phyloP scores from a whole-genome alignment of 30 jellyfish, hydroid and myxozoan species.

The Rhopilema esculentum region DNA sequence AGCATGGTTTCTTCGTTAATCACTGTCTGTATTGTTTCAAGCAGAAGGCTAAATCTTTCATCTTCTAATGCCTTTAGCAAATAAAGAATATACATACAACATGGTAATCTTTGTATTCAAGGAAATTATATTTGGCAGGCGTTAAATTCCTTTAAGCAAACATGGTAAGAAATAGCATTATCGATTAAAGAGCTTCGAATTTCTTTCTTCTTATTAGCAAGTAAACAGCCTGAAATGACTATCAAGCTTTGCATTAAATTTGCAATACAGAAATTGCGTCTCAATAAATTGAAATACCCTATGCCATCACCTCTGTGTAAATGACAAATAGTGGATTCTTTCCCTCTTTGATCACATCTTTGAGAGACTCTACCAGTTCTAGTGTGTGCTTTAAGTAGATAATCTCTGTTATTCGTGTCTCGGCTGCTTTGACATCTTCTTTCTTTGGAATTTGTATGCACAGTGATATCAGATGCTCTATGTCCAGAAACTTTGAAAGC shows the following conservation, averaged over 20 bases:
- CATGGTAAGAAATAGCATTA: no score
- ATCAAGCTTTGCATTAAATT: no score
- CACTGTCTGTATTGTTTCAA: constrained; percentile 79
- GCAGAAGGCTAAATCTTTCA: constrained; percentile 60
- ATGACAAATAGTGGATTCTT: constrained; percentile 75
- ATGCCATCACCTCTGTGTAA: constrained; percentile 61
- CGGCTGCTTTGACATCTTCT: constrained; percentile 82
- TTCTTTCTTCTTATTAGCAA: no score
- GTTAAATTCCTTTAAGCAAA: no score
- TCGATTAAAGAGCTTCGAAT: no score
- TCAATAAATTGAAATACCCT: background rate
- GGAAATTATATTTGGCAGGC: no score
- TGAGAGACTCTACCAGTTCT: constrained; percentile 78
- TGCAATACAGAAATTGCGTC: no score
- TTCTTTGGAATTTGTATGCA: constrained; percentile 88
- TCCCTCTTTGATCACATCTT: constrained; percentile 64
- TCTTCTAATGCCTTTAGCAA: constrained; percentile 80
- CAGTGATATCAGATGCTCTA: constrained; percentile 85
- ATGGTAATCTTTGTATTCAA: background rate
- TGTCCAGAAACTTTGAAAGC: constrained; percentile 81
- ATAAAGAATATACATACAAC: background rate
- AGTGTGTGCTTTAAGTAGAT: constrained; percentile 82
- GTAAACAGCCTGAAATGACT: no score
- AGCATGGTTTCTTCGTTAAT: constrained; percentile 85
- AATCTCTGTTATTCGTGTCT: constrained; percentile 74